phyloP scores from a whole-genome alignment of 1,140 invertebrate species.

The Drosophila guanche region DNA sequence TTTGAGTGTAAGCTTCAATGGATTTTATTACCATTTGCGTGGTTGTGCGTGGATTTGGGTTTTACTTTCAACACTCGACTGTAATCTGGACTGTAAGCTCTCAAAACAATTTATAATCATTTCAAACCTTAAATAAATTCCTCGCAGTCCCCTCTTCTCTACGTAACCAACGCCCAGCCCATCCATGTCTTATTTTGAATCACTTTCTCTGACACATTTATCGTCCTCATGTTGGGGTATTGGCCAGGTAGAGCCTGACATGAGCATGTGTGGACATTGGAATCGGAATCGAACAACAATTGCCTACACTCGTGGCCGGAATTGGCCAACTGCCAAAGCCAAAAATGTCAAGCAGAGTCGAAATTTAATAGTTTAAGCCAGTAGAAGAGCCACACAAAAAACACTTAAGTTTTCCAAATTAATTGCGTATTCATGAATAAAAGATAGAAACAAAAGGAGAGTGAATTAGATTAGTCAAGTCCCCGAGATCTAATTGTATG shows the following conservation, averaged over 20 bases:
- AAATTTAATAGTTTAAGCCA: constrained; percentile 71
- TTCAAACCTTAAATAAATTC: no score
- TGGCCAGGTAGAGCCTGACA: constrained; percentile 10
- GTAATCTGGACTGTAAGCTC: no score
- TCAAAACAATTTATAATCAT: no score
- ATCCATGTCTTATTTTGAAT: background rate
- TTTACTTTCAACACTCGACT: no score
- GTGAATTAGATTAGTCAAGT: constrained; percentile 77
- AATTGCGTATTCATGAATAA: constrained; percentile 80
- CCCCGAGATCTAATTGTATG: constrained; percentile 71
- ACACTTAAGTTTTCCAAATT: constrained; percentile 76
- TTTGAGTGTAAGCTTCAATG: constrained; percentile 17
- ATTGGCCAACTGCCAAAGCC: constrained; percentile 57
- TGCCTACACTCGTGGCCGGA: constrained; percentile 37
- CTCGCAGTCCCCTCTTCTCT: no score
- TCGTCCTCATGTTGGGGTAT: constrained; percentile 4
- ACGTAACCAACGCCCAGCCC: background rate
- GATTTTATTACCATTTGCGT: background rate
- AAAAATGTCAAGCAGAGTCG: constrained; percentile 23
- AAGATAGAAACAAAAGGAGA: constrained; percentile 42
- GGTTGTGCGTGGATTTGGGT: no score
- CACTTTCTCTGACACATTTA: constrained; percentile 33
- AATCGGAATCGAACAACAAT: constrained; percentile 43
- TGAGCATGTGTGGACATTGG: constrained; percentile 34
- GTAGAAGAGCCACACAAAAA: constrained; percentile 52